Percentiles rank a stretch among this genome's conserved stretches.
Conservation (phyloP, 2,797 vertebrate species). For the Pantherophis vulpinus region DNA sequence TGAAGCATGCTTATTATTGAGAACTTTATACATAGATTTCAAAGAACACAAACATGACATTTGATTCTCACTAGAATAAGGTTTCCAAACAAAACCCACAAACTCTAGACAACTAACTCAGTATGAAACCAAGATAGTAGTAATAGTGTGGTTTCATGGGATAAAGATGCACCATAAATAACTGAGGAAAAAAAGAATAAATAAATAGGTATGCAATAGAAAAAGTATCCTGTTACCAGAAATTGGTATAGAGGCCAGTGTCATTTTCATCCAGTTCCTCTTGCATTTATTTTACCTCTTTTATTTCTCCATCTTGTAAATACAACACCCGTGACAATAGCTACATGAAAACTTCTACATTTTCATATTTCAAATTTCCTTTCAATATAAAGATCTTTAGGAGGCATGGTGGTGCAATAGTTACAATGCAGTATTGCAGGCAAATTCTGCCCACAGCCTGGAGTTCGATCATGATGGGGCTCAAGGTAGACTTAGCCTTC, state of each 20-base stretch:
- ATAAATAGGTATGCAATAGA: neutral
- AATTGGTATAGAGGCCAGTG: neutral
- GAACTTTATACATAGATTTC: neutral
- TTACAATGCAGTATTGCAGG: neutral
- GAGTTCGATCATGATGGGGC: neutral
- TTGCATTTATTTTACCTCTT: neutral
- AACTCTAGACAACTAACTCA: neutral
- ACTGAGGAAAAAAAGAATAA: neutral
- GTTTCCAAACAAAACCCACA: neutral
- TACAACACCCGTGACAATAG: neutral
- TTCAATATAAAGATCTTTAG: neutral
- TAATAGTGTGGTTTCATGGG: neutral
- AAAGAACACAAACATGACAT: neutral
- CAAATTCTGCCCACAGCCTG: neutral
- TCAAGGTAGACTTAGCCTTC: neutral
- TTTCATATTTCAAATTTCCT: neutral
- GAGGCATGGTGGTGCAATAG: neutral
- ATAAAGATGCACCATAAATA: conserved; percentile 11
- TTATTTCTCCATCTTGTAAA: neutral
- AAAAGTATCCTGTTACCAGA: neutral
- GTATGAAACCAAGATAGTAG: conserved; percentile 55
- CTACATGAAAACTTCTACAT: neutral
- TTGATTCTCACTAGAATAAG: neutral
- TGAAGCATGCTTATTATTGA: conserved; percentile 25
- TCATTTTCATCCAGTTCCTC: neutral